Evolutionary conservation across 2,888 invertebrate genomes (phyloP).

Genomic region (Phalera bucephala): DNA sequence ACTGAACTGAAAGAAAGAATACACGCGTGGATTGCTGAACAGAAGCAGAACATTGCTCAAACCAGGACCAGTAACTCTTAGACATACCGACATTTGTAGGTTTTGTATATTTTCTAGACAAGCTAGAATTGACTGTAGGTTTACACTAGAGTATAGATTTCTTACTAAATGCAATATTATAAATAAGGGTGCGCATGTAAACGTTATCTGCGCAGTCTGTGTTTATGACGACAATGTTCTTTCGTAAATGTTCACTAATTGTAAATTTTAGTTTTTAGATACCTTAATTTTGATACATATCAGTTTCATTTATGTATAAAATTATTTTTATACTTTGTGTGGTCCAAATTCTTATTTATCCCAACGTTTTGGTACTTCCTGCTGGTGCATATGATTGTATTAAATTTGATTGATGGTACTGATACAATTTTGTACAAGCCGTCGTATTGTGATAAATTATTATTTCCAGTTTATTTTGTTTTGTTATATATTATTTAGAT

Average conservation of each 20-base stretch:
- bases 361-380: too few relatives aligned
- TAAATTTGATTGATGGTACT: background rate
- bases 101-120: conserved; percentile 25
- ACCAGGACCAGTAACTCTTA: conserved; percentile 32
- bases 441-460: conserved; percentile 31
- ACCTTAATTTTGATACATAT: conserved; percentile 26
- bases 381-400: background rate
- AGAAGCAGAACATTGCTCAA: conserved; percentile 67
- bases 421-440: conserved; percentile 14
- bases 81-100: conserved; percentile 22
- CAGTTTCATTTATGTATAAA: conserved; percentile 22
- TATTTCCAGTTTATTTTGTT: conserved; percentile 14
- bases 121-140: conserved; percentile 24
- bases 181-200: conserved; percentile 3
- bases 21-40: conserved; percentile 89
- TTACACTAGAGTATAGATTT: conserved; percentile 24
- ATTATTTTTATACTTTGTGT: conserved; percentile 6
- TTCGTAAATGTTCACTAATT: conserved; percentile 12
- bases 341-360: too few relatives aligned
- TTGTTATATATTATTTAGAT: background rate
- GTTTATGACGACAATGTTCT: conserved; percentile 19
- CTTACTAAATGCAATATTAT: conserved; percentile 25
- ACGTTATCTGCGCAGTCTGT: conserved; percentile 9
- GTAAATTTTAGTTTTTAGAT: conserved; percentile 23
- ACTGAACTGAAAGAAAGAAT: conserved; percentile 90